Evolutionary conservation across 2,888 invertebrate species (phyloP).

Genomic region (Noctuana brunneofusca): DNA sequence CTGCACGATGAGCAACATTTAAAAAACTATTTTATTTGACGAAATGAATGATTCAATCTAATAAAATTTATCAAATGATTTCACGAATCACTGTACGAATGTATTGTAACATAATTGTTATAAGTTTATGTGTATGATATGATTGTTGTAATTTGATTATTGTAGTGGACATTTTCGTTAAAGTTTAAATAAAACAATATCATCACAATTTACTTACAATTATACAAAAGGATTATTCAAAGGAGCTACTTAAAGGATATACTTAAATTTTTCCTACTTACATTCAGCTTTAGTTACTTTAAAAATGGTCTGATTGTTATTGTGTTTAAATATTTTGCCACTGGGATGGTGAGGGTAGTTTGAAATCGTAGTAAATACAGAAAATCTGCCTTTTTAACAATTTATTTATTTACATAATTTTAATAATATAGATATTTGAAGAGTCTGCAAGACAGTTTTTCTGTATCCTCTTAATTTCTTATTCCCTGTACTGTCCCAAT

Average conservation of each 20-base stretch:
- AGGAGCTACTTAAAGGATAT: not conserved
- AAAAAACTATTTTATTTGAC: conserved; percentile 8
- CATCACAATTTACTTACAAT: conserved; percentile 18
- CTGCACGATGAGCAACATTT: conserved; percentile 11
- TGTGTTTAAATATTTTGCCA: not conserved
- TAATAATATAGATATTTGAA: not conserved
- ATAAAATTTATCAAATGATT: not conserved
- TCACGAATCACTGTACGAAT: not conserved
- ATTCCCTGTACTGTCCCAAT: not conserved
- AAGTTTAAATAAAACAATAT: not conserved
- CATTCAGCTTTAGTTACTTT: not conserved
- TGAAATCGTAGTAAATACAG: not conserved
- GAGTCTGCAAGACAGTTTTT: not conserved
- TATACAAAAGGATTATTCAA: not conserved
- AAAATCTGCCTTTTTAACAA: not conserved
- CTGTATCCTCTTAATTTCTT: not conserved
- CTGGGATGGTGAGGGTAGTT: not conserved
- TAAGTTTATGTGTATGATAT: not conserved
- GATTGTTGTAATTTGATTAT: not conserved
- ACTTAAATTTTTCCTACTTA: conserved; percentile 6
- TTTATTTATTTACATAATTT: not conserved
- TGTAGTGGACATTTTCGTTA: not conserved
- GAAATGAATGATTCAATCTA: conserved; percentile 5
- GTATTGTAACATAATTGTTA: conserved; percentile 1
- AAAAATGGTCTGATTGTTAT: not conserved